Base-by-base conservation (phyloP, 2,113 vertebrate species). In the Dicentrarchus labrax region DNA sequence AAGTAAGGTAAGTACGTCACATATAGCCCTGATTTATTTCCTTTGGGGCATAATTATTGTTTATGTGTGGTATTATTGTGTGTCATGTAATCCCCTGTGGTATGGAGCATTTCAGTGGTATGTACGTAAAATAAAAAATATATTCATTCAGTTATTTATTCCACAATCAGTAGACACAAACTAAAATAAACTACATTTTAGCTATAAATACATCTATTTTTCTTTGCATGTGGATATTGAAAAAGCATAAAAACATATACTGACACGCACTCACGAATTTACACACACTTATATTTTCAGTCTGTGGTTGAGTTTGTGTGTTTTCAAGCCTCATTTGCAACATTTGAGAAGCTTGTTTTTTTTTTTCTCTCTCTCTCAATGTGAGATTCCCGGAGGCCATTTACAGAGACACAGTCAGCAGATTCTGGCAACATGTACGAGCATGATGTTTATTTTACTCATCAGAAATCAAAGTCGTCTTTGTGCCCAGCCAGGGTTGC, bases 361-460 rank as follows among this genome's bases (percentile, higher is more conserved):
- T 50, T 62, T 67, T 36, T 39, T 79, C 36, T 82, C 76, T 80
- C 56, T 59, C 67, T 39, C n/a, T 80, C 43, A 39, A 82, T 47
- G 53, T 85, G 80, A 86, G 80, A 78, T 86, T 91, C 90, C 91
- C 72, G 0, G 74, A 85, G 91, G 92, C 79, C 54, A 54, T 72
- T 84, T 62, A 43, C 87, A 84, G 72, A 83, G 60, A 72, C 83
- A 39, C 75, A 90, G 78, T 93, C 92, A 94, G 92, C 90, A 90
- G 82, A 92, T 91, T 88, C 85, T 68, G 88, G 89, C 88, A 89
- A 90, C 91, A 72, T 86, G 91, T 89, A 88, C 80, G 45, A 92
- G 90, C 93, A 89, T 51, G 81, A 87, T 87, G 89, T 94, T 93
- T 93, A 89, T 88, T 93, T 90, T 83, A 86, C 88, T 88, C 83